These are phyloP conservation scores for Eupithecia inturbata DNA, from an alignment of 2,888 invertebrate genomes.

Conservation along the genomic window DNA sequence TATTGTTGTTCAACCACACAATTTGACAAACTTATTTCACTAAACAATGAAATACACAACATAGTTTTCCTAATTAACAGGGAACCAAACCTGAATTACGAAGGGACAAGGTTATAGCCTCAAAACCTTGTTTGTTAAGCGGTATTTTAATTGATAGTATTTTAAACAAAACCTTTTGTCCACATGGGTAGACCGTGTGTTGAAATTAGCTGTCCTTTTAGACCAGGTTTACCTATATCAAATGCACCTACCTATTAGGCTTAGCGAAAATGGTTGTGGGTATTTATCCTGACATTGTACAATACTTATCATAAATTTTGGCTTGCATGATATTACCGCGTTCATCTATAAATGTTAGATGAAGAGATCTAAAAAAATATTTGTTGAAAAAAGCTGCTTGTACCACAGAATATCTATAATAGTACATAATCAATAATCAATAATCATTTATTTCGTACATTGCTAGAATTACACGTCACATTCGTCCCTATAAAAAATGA, in stretches of 20 bases:
- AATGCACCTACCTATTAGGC: not conserved
- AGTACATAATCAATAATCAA: too few relatives aligned
- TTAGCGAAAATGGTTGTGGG: not conserved
- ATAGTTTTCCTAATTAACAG: slow-evolving; percentile 22
- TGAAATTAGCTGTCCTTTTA: slow-evolving; percentile 4
- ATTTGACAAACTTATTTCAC: not conserved
- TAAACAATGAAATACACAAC: not conserved
- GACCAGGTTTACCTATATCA: not conserved
- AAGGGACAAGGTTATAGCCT: slow-evolving; percentile 30
- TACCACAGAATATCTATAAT: too few relatives aligned
- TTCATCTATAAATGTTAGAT: too few relatives aligned
- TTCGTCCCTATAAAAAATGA: too few relatives aligned
- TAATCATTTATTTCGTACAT: too few relatives aligned
- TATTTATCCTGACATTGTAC: not conserved
- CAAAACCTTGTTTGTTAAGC: slow-evolving; percentile 37
- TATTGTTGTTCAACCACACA: not conserved
- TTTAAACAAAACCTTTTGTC: slow-evolving; percentile 34
- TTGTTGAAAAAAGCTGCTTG: too few relatives aligned
- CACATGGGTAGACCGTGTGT: slow-evolving; percentile 9
- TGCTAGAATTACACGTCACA: too few relatives aligned
- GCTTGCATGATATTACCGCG: too few relatives aligned
- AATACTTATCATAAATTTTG: too few relatives aligned
- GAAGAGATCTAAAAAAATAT: too few relatives aligned
- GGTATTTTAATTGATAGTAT: slow-evolving; percentile 35
- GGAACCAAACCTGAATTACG: slow-evolving; percentile 31